These are phyloP conservation scores for Spea bombifrons DNA, from an alignment of 2,113 vertebrate genomes.

Conservation along the genomic window DNA sequence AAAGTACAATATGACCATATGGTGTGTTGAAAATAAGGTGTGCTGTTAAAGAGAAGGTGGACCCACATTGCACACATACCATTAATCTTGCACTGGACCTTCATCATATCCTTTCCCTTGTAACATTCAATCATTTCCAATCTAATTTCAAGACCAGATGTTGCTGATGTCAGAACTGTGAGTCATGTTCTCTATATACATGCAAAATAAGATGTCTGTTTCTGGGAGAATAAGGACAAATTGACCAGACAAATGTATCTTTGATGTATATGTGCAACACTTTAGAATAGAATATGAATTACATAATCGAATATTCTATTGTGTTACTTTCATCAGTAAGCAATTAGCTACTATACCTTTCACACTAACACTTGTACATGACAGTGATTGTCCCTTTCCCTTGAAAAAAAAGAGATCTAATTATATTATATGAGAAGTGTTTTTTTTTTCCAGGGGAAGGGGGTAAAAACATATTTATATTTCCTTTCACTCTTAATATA, in stretches of 20 bases:
- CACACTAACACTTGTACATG: background rate
- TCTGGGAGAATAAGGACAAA: constrained; percentile 31
- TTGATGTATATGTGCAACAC: constrained; percentile 36
- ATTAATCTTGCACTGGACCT: constrained; percentile 19
- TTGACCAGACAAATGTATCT: constrained; percentile 13
- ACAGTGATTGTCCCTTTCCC: background rate
- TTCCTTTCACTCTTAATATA: too few species aligned
- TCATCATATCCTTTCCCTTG: constrained; percentile 18
- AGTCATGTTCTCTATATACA: constrained; percentile 42
- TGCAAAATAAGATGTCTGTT: constrained; percentile 28
- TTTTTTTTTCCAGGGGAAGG: too few species aligned
- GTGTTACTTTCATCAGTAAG: constrained; percentile 1
- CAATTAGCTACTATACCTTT: constrained; percentile 7
- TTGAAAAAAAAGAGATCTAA: too few species aligned
- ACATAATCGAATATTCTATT: constrained; percentile 1
- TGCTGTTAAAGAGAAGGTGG: constrained; percentile 39
- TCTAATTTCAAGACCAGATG: constrained; percentile 42
- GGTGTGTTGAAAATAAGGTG: constrained; percentile 34
- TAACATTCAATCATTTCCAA: constrained; percentile 21
- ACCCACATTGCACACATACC: constrained; percentile 32
- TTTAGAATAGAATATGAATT: too few species aligned
- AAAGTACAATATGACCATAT: constrained; percentile 22
- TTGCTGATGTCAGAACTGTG: constrained; percentile 35
- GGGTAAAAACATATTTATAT: too few species aligned
- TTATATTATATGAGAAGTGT: too few species aligned